Base-by-base conservation (phyloP, 2,113 vertebrate genomes). In the Tonatia bakeri region DNA sequence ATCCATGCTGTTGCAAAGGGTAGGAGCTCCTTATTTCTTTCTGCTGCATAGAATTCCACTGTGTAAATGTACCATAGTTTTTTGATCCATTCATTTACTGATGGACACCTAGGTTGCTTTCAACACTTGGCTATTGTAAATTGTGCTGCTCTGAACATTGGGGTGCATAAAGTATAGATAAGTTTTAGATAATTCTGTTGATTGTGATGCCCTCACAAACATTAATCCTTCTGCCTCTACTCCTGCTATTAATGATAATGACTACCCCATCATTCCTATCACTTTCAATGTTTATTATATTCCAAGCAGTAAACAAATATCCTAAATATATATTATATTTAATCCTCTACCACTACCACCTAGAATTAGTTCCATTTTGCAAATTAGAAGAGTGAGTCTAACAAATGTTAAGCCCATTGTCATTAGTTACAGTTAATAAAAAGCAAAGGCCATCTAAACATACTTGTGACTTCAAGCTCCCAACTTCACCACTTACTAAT, bases 101-200 rank as follows among this genome's bases (percentile, higher is more conserved):
- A 43, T 43, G 6, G 43, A 8, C 43, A 43, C 43, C 43, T 43
- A 43, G 43, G 43, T 43, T 43, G 43, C 43, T 43, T 43, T 43
- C 43, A 43, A 43, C 43, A 43, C 43, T 43, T 43, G 43, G 43
- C 43, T 43, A 43, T 43, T 43, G 43, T 6, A 43, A 43, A 43
- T 7, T 43, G 43, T 43, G 43, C 43, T 6, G 43, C 43, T 43
- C 6, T 43, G 5, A 43, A 7, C 43, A 43, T 43, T 43, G 43
- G 43, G 43, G 43, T 43, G 6, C n/a, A 4, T 77, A 65, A 76
- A 85, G 10, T 77, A 0, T 15, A 92, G 56, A 16, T 38, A 75
- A 81, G 67, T 91, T 95, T 95, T 76, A 91, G 22, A 79, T 50
- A 59, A 86, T 94, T 16, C 61, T 90, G n/a, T 80, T 75, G 33